Conservation (phyloP, 1,140 invertebrate genomes). For the Euschistus heros region DNA sequence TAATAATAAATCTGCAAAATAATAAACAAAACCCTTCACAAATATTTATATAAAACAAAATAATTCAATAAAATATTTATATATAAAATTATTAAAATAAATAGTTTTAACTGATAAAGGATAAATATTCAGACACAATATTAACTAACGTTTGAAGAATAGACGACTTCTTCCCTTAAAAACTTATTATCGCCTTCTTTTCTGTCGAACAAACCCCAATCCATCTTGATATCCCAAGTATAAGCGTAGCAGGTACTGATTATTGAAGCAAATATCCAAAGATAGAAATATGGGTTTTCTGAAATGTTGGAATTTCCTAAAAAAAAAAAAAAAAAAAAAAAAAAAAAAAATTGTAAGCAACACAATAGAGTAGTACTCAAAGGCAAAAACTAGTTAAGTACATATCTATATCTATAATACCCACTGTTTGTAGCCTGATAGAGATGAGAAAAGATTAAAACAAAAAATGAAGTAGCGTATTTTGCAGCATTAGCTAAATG, state of each 20-base stretch:
- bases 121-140: constrained; percentile 21
- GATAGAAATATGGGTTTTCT: constrained; percentile 56
- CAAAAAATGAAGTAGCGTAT: constrained; percentile 95
- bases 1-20: constrained; percentile 79
- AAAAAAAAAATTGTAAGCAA: background rate
- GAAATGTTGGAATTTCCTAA: constrained; percentile 35
- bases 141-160: constrained; percentile 45
- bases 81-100: background rate
- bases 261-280: constrained; percentile 57
- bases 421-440: constrained; percentile 33
- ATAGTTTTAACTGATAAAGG: constrained; percentile 23
- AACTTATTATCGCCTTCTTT: constrained; percentile 67
- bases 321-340: constrained; percentile 15
- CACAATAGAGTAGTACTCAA: too few relatives aligned
- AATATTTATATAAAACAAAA: background rate
- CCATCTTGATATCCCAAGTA: constrained; percentile 86
- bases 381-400: too few relatives aligned
- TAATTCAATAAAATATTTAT: constrained; percentile 10
- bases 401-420: too few relatives aligned
- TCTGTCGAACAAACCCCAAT: constrained; percentile 81
- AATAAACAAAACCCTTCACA: constrained; percentile 19
- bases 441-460: constrained; percentile 76
- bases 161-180: constrained; percentile 54
- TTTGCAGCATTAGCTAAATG: constrained; percentile 96
- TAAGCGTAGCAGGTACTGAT: constrained; percentile 67